Percentiles rank a stretch among this genome's conserved stretches.
phyloP scores from a whole-genome alignment of 2,888 invertebrate genomes.

The Sericinus montela region DNA sequence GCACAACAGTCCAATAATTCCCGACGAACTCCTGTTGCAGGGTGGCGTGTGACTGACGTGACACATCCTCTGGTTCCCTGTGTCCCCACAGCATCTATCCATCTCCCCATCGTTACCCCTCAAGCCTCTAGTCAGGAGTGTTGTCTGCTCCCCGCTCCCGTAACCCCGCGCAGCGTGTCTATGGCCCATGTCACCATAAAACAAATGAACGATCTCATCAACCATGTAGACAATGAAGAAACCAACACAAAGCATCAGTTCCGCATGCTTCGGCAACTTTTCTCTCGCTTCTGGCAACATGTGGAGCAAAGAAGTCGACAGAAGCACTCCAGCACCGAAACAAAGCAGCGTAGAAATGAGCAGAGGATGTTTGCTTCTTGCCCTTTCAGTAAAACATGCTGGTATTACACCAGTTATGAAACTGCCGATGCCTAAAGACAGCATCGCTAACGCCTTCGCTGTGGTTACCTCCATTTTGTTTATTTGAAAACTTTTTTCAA shows the following conservation, averaged over 20 bases:
- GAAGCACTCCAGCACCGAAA: conserved; percentile 89
- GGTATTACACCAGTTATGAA: conserved; percentile 85
- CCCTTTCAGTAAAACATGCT: conserved; percentile 79
- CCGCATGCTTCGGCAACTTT: conserved; percentile 78
- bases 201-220: conserved; percentile 85
- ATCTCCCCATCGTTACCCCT: conserved; percentile 44
- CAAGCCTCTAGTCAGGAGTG: conserved; percentile 34
- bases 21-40: conserved; percentile 80
- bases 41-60: conserved; percentile 84
- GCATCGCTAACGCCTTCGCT: conserved; percentile 83
- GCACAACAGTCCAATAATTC: conserved; percentile 82
- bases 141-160: conserved; percentile 47
- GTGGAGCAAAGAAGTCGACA: conserved; percentile 87
- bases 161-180: conserved; percentile 27
- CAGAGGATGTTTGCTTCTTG: conserved; percentile 80
- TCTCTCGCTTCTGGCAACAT: conserved; percentile 89
- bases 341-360: conserved; percentile 85
- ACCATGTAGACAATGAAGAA: conserved; percentile 86
- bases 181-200: conserved; percentile 66
- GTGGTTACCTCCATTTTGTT: conserved; percentile 66
- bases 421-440: conserved; percentile 83
- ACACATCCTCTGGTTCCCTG: conserved; percentile 72
- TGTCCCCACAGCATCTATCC: conserved; percentile 51
- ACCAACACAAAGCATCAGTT: conserved; percentile 83
- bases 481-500: too few relatives aligned